Percentiles rank a stretch among this genome's conserved stretches.
These are phyloP conservation scores for Cheilinus undulatus DNA, from an alignment of 2,113 vertebrate species.

Conservation along the genomic window DNA sequence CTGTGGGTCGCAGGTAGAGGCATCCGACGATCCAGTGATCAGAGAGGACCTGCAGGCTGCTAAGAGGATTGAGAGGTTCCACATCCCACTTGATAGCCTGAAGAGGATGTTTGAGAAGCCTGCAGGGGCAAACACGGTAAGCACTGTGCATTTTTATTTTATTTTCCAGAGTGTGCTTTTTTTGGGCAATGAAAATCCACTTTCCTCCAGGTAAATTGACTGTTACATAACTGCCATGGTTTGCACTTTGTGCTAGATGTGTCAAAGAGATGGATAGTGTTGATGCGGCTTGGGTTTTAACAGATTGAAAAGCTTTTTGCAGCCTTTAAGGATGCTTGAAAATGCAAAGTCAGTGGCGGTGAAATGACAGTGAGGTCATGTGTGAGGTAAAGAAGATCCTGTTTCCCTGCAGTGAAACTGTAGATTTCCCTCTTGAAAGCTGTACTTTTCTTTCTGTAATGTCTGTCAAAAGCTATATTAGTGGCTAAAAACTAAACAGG, in stretches of 20 bases:
- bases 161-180: neutral
- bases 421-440: neutral
- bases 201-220: conserved; percentile 7
- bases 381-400: conserved; percentile 10
- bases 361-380: conserved; percentile 2
- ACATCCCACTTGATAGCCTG: conserved; percentile 82
- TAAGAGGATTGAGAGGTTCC: conserved; percentile 81
- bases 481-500: neutral
- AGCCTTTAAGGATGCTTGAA: conserved; percentile 16
- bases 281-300: neutral
- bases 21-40: conserved; percentile 46
- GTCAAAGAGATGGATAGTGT: conserved; percentile 18
- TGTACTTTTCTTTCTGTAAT: conserved; percentile 4
- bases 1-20: conserved; percentile 59
- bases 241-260: conserved; percentile 2
- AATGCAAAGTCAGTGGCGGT: conserved; percentile 10
- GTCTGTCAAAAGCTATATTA: neutral
- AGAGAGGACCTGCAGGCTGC: conserved; percentile 77
- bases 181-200: neutral
- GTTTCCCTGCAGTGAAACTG: conserved; percentile 30
- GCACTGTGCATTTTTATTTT: conserved; percentile 17
- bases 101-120: conserved; percentile 86
- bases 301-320: neutral
- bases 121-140: conserved; percentile 56
- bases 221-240: neutral